phyloP scores from a whole-genome alignment of 1,140 invertebrate genomes.

The Drosophila mauritiana region DNA sequence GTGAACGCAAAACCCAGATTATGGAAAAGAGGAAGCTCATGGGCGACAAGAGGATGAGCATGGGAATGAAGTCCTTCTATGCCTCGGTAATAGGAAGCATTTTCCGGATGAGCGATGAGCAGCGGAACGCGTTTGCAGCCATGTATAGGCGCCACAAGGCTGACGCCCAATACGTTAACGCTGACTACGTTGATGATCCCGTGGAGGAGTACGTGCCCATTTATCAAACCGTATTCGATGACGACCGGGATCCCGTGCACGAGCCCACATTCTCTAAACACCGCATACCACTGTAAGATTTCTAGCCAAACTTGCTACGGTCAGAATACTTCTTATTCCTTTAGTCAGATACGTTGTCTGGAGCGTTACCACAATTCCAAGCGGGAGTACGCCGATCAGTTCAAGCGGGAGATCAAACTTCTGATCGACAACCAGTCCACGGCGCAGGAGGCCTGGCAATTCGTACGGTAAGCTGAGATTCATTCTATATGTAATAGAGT shows the following conservation, averaged over 20 bases:
- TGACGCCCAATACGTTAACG: neutral
- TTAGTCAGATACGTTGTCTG: conserved; percentile 31
- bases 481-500: neutral
- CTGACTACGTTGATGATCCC: rapidly evolving
- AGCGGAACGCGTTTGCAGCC: neutral
- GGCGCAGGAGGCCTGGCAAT: conserved; percentile 32
- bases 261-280: conserved; percentile 23
- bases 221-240: conserved; percentile 5
- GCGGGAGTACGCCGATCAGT: conserved; percentile 20
- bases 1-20: neutral
- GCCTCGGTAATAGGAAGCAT: neutral
- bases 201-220: neutral
- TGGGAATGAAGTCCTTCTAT: conserved; percentile 10
- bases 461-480: conserved; percentile 18
- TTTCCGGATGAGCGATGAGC: neutral
- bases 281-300: conserved; percentile 30
- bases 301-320: neutral
- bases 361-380: conserved; percentile 16
- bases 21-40: conserved; percentile 12
- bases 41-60: conserved; percentile 7
- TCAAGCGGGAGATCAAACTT: conserved; percentile 32
- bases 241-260: neutral
- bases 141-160: conserved; percentile 7
- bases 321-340: neutral
- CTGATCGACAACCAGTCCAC: conserved; percentile 43